These are phyloP conservation scores for Drosophila borealis DNA, from an alignment of 2,888 invertebrate genomes.

Conservation along the genomic window DNA sequence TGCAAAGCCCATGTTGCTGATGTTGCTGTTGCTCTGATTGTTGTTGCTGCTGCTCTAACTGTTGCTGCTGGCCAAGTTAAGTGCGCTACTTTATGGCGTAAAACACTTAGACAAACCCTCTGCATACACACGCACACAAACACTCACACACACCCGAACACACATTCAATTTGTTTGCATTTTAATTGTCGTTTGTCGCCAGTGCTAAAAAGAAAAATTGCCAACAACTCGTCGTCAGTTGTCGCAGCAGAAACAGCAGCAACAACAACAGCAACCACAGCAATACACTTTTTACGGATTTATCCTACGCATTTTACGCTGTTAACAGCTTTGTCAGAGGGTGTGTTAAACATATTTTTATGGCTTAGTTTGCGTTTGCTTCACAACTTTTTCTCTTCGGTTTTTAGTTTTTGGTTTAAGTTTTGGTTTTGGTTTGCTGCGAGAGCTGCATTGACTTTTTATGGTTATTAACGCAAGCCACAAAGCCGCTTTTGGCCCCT, in stretches of 20 bases:
- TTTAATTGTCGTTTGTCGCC: constrained; percentile 75
- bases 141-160: constrained; percentile 16
- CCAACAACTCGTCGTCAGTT: constrained; percentile 68
- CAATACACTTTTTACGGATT: constrained; percentile 58
- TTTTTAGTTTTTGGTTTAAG: constrained; percentile 25
- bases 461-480: constrained; percentile 66
- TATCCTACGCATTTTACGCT: constrained; percentile 75
- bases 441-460: constrained; percentile 67
- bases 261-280: constrained; percentile 39
- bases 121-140: constrained; percentile 40
- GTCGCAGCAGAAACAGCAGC: constrained; percentile 41
- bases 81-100: constrained; percentile 69
- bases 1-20: constrained; percentile 21
- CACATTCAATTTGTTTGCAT: constrained; percentile 73
- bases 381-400: constrained; percentile 49
- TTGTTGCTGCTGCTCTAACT: constrained; percentile 35
- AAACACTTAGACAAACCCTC: constrained; percentile 76
- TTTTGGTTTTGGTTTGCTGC: constrained; percentile 40
- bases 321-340: constrained; percentile 78
- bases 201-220: constrained; percentile 73
- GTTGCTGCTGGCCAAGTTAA: constrained; percentile 60
- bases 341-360: constrained; percentile 77
- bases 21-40: constrained; percentile 40
- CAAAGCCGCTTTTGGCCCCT: constrained; percentile 43
- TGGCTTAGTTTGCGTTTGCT: constrained; percentile 68